Evolutionary conservation across 2,888 invertebrate species (phyloP), one percentile per base, ranked within the genome.

Genomic region (Steromphala cineraria): DNA sequence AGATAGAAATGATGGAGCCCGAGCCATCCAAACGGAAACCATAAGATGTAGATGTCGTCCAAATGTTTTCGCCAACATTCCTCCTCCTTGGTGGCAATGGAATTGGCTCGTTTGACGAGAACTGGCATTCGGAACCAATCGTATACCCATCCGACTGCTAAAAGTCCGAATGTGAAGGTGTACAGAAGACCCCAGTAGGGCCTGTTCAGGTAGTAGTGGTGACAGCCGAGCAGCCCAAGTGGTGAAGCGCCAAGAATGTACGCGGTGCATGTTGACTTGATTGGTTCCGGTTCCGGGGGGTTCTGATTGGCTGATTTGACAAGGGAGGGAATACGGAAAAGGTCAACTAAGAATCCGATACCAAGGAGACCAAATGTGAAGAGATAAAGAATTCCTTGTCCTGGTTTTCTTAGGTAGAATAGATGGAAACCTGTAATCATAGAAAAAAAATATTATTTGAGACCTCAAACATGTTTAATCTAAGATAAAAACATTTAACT

Each of bases 81-180:
- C 28, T 24, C 36, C 75, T 76, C 28, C 53, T 80, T 71, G 17
- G 15, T n/a, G 2, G 80, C 78, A 0, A 71, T 75, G 31, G 79
- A 74, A 80, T 89, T 90, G 24, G 86, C 82, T 10, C 89, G 80
- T 31, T 83, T 82, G 15, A 89, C 88, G 13, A 90, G 82, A 28
- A 82, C 56, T 4, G 87, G 85, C 17, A 89, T 82, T 21, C 91
- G 83, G 80, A 89, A 87, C 84, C 89, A 87, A 82, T 91, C 91
- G 19, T 86, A 82, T 0, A 90, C 53, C 87, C 89, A 90, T 10
- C 90, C 89, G 7, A 82, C 46, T 1, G 81, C 83, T 8, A 75
- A 0, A 24, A 83, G 74, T 0, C 85, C 83, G 5, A 82, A 28
- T 10, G 83, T 83, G 40, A 80, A 79, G 0, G 79, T 76, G 55